A percentile compares a stretch with the other conserved stretches of the same genome.
Evolutionary conservation across 2,797 vertebrate genomes (phyloP).

Genomic region (Oryzias sinensis): DNA sequence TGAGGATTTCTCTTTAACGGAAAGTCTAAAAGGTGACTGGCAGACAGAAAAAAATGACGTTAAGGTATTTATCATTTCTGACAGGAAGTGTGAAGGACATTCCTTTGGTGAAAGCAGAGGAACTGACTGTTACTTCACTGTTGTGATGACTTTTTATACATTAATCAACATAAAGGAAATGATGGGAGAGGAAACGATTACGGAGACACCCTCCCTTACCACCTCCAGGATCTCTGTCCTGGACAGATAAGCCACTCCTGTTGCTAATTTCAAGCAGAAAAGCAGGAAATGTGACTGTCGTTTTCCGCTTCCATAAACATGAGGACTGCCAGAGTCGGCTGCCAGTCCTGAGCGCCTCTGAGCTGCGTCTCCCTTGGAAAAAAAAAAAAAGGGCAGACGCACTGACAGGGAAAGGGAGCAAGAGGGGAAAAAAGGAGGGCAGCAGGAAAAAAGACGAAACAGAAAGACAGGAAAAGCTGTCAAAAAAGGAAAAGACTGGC

Average conservation of each 20-base stretch:
- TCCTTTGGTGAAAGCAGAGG: constrained; percentile 46
- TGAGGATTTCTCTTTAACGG: constrained; percentile 15
- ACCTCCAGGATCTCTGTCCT: constrained; percentile 88
- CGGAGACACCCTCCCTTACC: constrained; percentile 66
- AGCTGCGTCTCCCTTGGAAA: constrained; percentile 53
- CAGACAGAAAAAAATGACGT: constrained; percentile 12
- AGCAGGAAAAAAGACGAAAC: constrained; percentile 51
- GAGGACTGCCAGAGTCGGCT: constrained; percentile 65
- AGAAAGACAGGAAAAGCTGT: constrained; percentile 58
- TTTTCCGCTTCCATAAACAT: constrained; percentile 93
- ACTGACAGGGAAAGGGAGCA: constrained; percentile 52
- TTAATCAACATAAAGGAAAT: constrained; percentile 85
- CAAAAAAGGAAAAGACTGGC: constrained; percentile 45
- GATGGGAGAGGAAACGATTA: constrained; percentile 88
- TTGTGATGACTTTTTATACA: constrained; percentile 66
- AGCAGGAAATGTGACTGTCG: constrained; percentile 94
- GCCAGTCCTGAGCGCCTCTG: constrained; percentile 66
- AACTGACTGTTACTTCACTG: not conserved
- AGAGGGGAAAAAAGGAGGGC: constrained; percentile 48
- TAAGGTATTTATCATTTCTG: constrained; percentile 41
- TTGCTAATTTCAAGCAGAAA: constrained; percentile 92
- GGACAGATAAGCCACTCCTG: constrained; percentile 90
- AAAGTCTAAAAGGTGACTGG: constrained; percentile 17
- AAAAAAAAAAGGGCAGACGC: constrained; percentile 30
- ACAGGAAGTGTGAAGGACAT: constrained; percentile 22